These are phyloP conservation scores for Triplophysa yarkandensis DNA, from an alignment of 2,797 vertebrate species.

Conservation along the genomic window DNA sequence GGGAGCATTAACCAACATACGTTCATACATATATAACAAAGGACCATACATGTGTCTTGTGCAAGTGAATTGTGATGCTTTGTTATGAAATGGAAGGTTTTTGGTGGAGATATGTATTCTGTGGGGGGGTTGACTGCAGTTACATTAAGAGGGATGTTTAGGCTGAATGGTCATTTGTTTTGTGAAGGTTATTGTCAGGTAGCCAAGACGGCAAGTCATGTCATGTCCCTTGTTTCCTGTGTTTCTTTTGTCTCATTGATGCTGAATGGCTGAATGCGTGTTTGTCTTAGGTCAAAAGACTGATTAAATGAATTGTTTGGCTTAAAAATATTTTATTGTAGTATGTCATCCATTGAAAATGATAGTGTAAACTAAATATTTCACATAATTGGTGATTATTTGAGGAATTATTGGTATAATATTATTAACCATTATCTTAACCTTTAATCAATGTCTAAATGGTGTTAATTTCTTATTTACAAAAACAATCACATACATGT, in stretches of 20 bases:
- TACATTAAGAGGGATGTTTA: background rate
- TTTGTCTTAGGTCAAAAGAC: background rate
- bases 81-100: background rate
- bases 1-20: background rate
- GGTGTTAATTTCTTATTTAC: no score
- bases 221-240: background rate
- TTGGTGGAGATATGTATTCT: background rate
- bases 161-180: background rate
- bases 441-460: no score
- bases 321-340: background rate
- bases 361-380: no score
- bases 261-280: background rate
- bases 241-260: slow-evolving; percentile 8
- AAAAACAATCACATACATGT: no score
- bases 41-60: background rate
- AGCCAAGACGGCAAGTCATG: background rate
- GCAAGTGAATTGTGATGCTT: background rate
- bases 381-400: no score
- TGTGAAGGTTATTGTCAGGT: background rate
- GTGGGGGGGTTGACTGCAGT: background rate
- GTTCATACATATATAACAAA: background rate
- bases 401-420: no score
- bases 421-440: no score
- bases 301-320: no score
- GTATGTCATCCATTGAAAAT: background rate